A percentile compares a stretch with the other conserved stretches of the same genome.
Evolutionary conservation across 2,113 vertebrate genomes (phyloP).

Genomic region (Puma concolor): DNA sequence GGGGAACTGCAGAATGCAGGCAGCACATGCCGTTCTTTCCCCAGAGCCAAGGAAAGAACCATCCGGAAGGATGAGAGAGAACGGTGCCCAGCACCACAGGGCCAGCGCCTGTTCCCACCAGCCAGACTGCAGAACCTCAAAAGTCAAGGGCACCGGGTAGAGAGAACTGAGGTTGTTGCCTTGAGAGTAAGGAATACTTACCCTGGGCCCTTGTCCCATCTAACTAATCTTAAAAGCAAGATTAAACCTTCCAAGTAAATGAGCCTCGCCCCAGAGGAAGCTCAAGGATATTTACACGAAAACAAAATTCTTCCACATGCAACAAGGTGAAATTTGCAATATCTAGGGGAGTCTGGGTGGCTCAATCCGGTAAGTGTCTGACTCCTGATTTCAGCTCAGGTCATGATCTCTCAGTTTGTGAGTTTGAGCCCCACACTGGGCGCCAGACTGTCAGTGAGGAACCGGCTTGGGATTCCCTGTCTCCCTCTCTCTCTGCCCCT

Average conservation of each 20-base stretch:
- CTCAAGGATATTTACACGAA: conserved; percentile 21
- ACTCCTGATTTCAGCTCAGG: no score
- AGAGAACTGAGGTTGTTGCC: neutral
- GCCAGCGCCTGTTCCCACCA: neutral
- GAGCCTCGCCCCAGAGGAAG: neutral
- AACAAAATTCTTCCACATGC: conserved; percentile 2
- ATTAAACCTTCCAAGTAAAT: conserved; percentile 17
- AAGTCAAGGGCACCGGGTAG: neutral
- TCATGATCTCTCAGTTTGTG: no score
- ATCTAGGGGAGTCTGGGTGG: neutral
- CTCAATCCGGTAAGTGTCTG: no score
- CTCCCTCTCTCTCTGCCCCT: no score
- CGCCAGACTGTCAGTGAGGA: no score
- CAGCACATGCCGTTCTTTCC: neutral
- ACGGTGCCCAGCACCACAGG: neutral
- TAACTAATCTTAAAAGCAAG: conserved; percentile 31
- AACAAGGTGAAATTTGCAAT: neutral
- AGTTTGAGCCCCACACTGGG: no score
- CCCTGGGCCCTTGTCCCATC: neutral
- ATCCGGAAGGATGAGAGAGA: neutral
- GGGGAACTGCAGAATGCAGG: neutral
- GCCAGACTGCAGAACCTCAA: neutral
- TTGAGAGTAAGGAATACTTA: neutral
- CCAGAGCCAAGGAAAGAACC: neutral
- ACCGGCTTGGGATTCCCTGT: no score